phyloP scores from a whole-genome alignment of 2,797 vertebrate genomes.

The Arrhamphus sclerolepis region DNA sequence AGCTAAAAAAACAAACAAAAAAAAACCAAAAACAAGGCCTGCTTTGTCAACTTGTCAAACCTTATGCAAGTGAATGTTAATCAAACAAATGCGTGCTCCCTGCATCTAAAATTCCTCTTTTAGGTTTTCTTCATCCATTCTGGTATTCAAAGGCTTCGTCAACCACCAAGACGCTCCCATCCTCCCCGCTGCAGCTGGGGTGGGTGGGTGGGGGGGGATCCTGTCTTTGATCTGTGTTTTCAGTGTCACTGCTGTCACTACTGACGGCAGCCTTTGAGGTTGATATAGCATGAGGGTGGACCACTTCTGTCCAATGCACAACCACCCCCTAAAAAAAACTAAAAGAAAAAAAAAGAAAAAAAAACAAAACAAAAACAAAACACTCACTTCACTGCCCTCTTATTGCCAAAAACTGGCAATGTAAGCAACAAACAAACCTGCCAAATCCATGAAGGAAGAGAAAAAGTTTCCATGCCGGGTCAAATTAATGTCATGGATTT shows the following conservation, averaged over 20 bases:
- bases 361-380: not conserved
- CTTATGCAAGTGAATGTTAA: conserved; percentile 8
- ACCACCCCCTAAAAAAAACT: not conserved
- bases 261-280: conserved; percentile 44
- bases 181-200: conserved; percentile 13
- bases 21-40: conserved; percentile 9
- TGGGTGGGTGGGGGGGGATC: conserved; percentile 1
- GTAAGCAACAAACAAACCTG: conserved; percentile 17
- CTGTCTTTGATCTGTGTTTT: conserved; percentile 59
- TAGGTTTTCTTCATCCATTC: conserved; percentile 20
- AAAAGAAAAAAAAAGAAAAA: too few species aligned
- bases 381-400: conserved; percentile 36
- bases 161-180: conserved; percentile 22
- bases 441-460: conserved; percentile 15
- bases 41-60: conserved; percentile 24
- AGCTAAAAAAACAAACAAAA: conserved; percentile 18
- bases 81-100: conserved; percentile 22
- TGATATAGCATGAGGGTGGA: conserved; percentile 34
- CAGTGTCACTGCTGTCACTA: conserved; percentile 45
- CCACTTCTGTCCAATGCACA: conserved; percentile 15
- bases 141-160: conserved; percentile 26
- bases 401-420: conserved; percentile 22
- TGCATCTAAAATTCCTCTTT: conserved; percentile 24
- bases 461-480: conserved; percentile 53
- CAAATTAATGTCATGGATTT: conserved; percentile 66